These are phyloP conservation scores for Epiperipatus broadwayi DNA, from an alignment of 2,888 invertebrate genomes.

Conservation along the genomic window DNA sequence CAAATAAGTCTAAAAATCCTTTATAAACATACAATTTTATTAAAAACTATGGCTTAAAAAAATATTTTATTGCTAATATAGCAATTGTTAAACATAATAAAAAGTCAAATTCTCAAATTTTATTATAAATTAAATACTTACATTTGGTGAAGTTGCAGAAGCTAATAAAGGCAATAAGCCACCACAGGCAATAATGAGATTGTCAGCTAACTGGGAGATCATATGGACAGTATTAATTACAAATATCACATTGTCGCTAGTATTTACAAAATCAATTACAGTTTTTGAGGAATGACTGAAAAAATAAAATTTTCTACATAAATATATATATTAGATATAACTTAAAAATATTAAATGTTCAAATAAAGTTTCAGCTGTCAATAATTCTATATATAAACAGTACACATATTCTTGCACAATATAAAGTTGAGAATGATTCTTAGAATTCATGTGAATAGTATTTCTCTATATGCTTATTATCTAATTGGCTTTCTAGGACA, in stretches of 20 bases:
- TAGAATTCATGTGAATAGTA: too few species aligned
- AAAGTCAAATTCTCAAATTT: constrained; percentile 9
- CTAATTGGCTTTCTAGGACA: too few species aligned
- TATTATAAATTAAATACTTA: constrained; percentile 35
- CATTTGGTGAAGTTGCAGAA: constrained; percentile 94
- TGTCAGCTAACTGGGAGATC: constrained; percentile 95
- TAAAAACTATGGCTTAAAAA: background rate
- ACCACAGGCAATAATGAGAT: constrained; percentile 94
- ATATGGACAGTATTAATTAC: constrained; percentile 98
- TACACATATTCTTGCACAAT: too few species aligned
- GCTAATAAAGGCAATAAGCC: constrained; percentile 87
- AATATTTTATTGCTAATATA: background rate
- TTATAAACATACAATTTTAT: background rate
- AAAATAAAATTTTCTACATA: too few species aligned
- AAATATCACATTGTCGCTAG: constrained; percentile 94
- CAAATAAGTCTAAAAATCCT: background rate
- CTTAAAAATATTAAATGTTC: constrained; percentile 1
- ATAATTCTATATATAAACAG: too few species aligned
- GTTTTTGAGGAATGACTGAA: constrained; percentile 83
- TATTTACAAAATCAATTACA: constrained; percentile 92
- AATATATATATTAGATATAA: too few species aligned
- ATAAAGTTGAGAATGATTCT: too few species aligned
- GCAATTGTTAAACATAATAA: too few species aligned
- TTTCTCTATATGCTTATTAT: too few species aligned
- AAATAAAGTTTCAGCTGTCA: too few species aligned